phyloP scores from a whole-genome alignment of 1,140 invertebrate genomes.

The Hypothenemus hampei region DNA sequence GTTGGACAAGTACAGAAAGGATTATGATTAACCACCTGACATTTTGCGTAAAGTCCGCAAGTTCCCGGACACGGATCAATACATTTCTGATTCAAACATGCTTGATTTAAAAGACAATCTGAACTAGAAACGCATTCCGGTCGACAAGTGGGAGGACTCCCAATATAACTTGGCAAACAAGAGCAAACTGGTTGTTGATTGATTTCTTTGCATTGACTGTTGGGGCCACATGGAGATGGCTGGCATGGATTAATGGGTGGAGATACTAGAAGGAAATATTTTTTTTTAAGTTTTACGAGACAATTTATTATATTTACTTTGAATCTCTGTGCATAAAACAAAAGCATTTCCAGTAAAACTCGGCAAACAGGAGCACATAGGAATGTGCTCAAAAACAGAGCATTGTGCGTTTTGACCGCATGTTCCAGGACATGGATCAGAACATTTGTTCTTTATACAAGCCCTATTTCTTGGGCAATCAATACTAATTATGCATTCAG shows the following conservation, averaged over 20 bases:
- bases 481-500: slow-evolving; percentile 64
- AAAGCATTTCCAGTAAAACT: slow-evolving; percentile 60
- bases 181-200: slow-evolving; percentile 65
- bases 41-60: slow-evolving; percentile 67
- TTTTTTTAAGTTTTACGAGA: neutral
- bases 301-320: slow-evolving; percentile 24
- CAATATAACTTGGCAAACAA: slow-evolving; percentile 55
- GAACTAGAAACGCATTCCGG: slow-evolving; percentile 59
- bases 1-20: slow-evolving; percentile 66
- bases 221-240: slow-evolving; percentile 57
- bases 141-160: slow-evolving; percentile 58
- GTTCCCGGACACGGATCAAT: slow-evolving; percentile 66
- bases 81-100: slow-evolving; percentile 61
- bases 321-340: slow-evolving; percentile 45
- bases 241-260: slow-evolving; percentile 46
- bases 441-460: slow-evolving; percentile 66
- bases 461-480: slow-evolving; percentile 62
- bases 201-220: slow-evolving; percentile 65
- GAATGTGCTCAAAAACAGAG: slow-evolving; percentile 61
- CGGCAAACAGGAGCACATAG: slow-evolving; percentile 57
- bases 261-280: slow-evolving; percentile 27
- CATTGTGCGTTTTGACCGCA: slow-evolving; percentile 63
- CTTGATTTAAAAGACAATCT: slow-evolving; percentile 54
- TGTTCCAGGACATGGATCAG: slow-evolving; percentile 65
- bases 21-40: slow-evolving; percentile 64